Conservation (phyloP, 1,140 invertebrate genomes). For the Leptopilina boulardi region DNA sequence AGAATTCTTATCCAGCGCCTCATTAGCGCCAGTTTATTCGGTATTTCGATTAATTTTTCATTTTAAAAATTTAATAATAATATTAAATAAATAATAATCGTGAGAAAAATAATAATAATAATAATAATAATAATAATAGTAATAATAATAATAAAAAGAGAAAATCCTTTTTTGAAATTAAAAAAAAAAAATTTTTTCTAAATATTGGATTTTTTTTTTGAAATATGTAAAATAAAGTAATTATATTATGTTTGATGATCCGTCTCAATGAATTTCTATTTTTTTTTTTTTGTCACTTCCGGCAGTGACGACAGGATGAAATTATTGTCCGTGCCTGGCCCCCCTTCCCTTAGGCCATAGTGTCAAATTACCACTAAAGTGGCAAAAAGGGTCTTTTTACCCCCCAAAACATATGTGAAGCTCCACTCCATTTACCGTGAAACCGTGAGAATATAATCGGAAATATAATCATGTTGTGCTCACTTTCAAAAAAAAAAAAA, state of each 20-base stretch:
- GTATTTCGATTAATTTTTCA: too few species aligned
- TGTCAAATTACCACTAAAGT: constrained; percentile 60
- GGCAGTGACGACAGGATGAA: constrained; percentile 16
- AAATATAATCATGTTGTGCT: too few species aligned
- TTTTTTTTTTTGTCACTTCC: background rate
- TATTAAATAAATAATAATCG: too few species aligned
- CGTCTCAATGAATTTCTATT: background rate
- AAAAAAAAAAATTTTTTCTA: background rate
- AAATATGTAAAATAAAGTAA: background rate
- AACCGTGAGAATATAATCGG: constrained; percentile 53
- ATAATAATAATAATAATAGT: too few species aligned
- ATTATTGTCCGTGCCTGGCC: constrained; percentile 57
- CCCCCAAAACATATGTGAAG: constrained; percentile 53
- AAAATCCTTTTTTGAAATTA: too few species aligned
- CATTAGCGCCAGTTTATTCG: too few species aligned
- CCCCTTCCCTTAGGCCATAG: constrained; percentile 45
- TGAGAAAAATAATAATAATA: too few species aligned
- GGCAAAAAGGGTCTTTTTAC: constrained; percentile 35
- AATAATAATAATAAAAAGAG: background rate
- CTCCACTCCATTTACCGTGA: constrained; percentile 42
- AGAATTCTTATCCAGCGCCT: too few species aligned
- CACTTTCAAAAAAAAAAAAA: background rate
- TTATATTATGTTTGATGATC: background rate
- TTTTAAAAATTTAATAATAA: too few species aligned
- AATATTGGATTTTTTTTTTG: too few species aligned